Evolutionary conservation across 2,888 invertebrate genomes (phyloP).

Genomic region (Blastobasis adustella): DNA sequence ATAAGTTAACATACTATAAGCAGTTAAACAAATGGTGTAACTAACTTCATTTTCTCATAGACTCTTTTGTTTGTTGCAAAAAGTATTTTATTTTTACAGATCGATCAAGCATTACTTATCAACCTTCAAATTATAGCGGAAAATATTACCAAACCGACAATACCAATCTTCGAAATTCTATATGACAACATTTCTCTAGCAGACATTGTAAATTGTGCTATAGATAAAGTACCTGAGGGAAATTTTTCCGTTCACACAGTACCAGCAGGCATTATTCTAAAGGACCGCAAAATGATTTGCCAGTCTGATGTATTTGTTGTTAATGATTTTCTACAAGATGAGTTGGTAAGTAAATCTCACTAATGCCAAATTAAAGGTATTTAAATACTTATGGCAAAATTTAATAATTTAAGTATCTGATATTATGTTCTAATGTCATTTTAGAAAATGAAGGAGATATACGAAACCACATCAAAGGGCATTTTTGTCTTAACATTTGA

Average conservation of each 20-base stretch:
- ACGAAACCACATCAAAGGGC: conserved; percentile 21
- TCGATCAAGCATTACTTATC: conserved; percentile 30
- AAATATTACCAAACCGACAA: conserved; percentile 17
- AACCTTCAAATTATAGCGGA: conserved; percentile 37
- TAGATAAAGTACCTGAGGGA: conserved; percentile 12
- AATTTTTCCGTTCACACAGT: conserved; percentile 11
- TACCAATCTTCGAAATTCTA: conserved; percentile 20
- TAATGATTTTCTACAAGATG: conserved; percentile 27
- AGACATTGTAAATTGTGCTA: conserved; percentile 20
- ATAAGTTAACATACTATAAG: no score
- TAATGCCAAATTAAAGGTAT: background rate
- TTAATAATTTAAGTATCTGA: no score
- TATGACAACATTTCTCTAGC: conserved; percentile 17
- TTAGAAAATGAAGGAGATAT: conserved; percentile 34
- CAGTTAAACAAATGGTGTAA: no score
- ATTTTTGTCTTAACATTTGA: conserved; percentile 35
- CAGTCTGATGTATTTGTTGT: conserved; percentile 30
- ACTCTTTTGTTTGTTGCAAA: background rate
- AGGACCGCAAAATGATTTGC: conserved; percentile 9
- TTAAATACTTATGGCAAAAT: background rate
- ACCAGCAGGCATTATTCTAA: conserved; percentile 5
- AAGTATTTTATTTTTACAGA: conserved; percentile 20
- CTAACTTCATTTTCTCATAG: background rate
- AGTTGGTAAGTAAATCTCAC: conserved; percentile 23
- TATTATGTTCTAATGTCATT: conserved; percentile 8